Percentiles rank a stretch among this genome's conserved stretches.
Evolutionary conservation across 2,797 vertebrate genomes (phyloP).

Genomic region (Rhynchotus rufescens): DNA sequence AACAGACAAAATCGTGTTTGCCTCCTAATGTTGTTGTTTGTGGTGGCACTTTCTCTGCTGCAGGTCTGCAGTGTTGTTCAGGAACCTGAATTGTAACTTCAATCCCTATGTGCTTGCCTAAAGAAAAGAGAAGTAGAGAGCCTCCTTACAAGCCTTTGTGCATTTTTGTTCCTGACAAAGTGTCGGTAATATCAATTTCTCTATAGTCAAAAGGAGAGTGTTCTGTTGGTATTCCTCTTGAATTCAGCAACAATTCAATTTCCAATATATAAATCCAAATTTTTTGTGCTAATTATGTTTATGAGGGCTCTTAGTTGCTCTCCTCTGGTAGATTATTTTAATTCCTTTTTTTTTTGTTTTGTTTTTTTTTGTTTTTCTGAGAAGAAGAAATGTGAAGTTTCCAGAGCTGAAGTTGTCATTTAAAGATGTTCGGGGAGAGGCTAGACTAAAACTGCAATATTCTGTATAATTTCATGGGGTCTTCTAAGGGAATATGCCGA

Average conservation of each 20-base stretch:
- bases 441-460: slow-evolving; percentile 59
- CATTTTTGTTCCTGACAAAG: not conserved
- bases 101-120: not conserved
- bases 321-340: slow-evolving; percentile 30
- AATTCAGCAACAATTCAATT: not conserved
- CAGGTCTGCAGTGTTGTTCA: not conserved
- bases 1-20: not conserved
- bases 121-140: not conserved
- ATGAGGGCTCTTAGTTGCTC: not conserved
- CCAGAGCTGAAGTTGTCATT: slow-evolving; percentile 45
- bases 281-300: slow-evolving; percentile 2
- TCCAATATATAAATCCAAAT: not conserved
- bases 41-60: not conserved
- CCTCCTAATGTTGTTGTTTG: not conserved
- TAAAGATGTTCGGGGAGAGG: slow-evolving; percentile 44
- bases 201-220: not conserved
- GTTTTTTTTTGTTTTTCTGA: not conserved
- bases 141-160: not conserved
- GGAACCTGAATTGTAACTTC: not conserved
- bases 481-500: slow-evolving; percentile 71
- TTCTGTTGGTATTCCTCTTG: not conserved
- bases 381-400: slow-evolving; percentile 15
- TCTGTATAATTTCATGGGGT: slow-evolving; percentile 76
- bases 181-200: not conserved
- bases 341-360: not conserved